Conservation (phyloP, 23 tunicate species). For the Aplidium turbinatum region DNA sequence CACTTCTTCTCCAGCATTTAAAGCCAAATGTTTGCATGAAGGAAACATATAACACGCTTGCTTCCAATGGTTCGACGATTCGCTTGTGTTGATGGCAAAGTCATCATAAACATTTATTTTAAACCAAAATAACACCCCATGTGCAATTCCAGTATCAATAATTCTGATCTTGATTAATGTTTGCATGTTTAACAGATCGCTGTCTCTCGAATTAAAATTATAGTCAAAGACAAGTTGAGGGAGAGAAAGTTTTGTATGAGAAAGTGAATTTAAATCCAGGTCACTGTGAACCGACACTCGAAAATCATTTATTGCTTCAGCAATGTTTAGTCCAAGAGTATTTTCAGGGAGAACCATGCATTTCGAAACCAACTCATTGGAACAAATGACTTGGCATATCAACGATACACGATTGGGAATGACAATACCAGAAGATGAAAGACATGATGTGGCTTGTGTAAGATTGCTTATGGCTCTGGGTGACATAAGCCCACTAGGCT, state of each 20-base stretch:
- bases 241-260: constrained; percentile 5
- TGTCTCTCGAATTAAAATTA: constrained; percentile 17
- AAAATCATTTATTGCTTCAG: constrained; percentile 43
- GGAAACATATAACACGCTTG: constrained; percentile 60
- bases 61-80: constrained; percentile 43
- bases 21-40: constrained; percentile 4
- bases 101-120: constrained; percentile 42
- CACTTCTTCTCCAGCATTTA: constrained; percentile 33
- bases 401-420: constrained; percentile 50
- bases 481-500: constrained; percentile 58
- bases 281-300: constrained; percentile 59
- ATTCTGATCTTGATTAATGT: constrained; percentile 25
- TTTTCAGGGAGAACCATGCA: constrained; percentile 58
- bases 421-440: constrained; percentile 21
- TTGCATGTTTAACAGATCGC: neutral
- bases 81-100: constrained; percentile 23
- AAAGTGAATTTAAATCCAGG: constrained; percentile 30
- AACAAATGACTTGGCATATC: constrained; percentile 33
- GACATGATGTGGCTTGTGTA: constrained; percentile 14
- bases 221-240: neutral
- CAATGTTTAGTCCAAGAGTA: constrained; percentile 70
- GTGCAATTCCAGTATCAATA: constrained; percentile 25
- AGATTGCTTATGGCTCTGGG: constrained; percentile 42
- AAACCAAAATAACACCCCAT: constrained; percentile 75
- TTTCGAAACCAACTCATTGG: constrained; percentile 52